A percentile compares a stretch with the other conserved stretches of the same genome.
These are phyloP conservation scores for Probaryconus sp. DNA, from an alignment of 1,140 invertebrate genomes.

Conservation along the genomic window DNA sequence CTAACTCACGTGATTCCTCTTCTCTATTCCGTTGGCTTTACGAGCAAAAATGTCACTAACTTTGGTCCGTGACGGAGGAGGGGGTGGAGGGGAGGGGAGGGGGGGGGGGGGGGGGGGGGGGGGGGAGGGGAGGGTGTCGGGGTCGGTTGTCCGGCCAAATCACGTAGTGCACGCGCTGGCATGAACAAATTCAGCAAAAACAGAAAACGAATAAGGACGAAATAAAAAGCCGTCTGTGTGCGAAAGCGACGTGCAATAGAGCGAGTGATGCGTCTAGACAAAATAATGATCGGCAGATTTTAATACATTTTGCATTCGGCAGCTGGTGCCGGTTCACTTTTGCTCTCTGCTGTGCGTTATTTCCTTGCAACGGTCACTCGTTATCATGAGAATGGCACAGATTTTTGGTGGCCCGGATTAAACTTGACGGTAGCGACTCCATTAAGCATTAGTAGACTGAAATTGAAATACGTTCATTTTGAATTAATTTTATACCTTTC, in stretches of 20 bases:
- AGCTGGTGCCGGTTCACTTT: constrained; percentile 31
- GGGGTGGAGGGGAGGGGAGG: not conserved
- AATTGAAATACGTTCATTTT: no score
- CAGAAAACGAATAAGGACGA: constrained; percentile 36
- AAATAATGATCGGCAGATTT: constrained; percentile 76
- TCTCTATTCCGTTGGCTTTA: constrained; percentile 9
- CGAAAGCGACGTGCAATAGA: constrained; percentile 67
- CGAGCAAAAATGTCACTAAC: constrained; percentile 50
- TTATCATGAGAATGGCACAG: constrained; percentile 69
- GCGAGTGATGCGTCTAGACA: constrained; percentile 75
- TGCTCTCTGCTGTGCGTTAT: constrained; percentile 20
- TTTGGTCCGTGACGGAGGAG: no score
- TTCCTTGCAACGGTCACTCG: constrained; percentile 55
- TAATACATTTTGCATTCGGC: constrained; percentile 74
- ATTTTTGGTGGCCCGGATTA: constrained; percentile 39
- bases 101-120: constrained; percentile 9
- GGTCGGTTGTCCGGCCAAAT: constrained; percentile 12
- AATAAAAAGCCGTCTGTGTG: constrained; percentile 54
- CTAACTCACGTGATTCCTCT: constrained; percentile 23
- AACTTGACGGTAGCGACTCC: constrained; percentile 24
- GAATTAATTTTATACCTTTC: no score
- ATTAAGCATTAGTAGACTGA: no score
- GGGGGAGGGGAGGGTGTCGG: constrained; percentile 19
- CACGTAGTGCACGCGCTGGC: constrained; percentile 30
- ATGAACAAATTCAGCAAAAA: constrained; percentile 51